Base-by-base conservation (phyloP, 2,113 vertebrate genomes). In the Oceanodroma tethys region DNA sequence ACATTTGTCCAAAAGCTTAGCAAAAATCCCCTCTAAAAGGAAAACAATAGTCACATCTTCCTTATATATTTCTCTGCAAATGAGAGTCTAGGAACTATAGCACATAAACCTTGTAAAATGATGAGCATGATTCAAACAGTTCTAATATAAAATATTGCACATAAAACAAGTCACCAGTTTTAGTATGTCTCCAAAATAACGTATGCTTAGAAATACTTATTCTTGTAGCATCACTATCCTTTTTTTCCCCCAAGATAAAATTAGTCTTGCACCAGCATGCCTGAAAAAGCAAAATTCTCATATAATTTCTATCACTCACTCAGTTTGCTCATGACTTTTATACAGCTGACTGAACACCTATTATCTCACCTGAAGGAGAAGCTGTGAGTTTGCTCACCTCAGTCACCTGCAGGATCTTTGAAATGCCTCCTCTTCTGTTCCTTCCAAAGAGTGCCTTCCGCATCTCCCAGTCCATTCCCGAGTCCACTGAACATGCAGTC, bases 351-450 rank as follows among this genome's bases (percentile, higher is more conserved):
- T 79, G 94, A 96, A 97, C 68, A 90, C 47, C 48, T 70, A 75
- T 91, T 80, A 92, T 71, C 85, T 95, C 93, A 83, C 43, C 38
- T 72, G 67, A 92, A 92, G 90, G 45, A 85, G 50, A 93, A 95
- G 63, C 79, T 45, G 56, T 45, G 80, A 86, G 92, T 96, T 94
- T 95, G 86, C 95, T 97, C 94, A 96, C 97, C 97, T 97, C 45
- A 45, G 56, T 97, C 94, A 96, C 91, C 93, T 94, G 91, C 92
- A 91, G 83, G 81, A 88, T 95, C 91, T 97, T 92, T 88, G 92
- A 95, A 95, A 97, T 79, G 82, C 95, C 84, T 97, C 89, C 75
- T 86, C 83, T 88, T 55, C 65, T 71, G 67, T 86, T 96, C 86
- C 78, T 92, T 75, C 83, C 48, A 13, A 76, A 76, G 78, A 86